Evolutionary conservation across 1,140 invertebrate genomes (phyloP), one percentile per base, ranked within the genome.

Genomic region (Formica selysi): DNA sequence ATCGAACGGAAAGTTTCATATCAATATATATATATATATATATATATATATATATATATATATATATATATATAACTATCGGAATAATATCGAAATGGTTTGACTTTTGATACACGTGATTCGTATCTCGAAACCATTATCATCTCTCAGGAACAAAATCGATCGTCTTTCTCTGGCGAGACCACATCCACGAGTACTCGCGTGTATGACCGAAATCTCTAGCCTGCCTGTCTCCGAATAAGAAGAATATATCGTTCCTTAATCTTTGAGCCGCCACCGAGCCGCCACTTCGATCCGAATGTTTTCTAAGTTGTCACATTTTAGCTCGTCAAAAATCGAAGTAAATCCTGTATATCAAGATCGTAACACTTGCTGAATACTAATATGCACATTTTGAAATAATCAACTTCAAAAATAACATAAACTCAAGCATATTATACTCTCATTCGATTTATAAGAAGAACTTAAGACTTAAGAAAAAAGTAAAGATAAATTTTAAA

Each of bases 191-290:
- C n/a, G 5, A 44, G 68, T 16, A 74, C 16, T 61, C 79, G 38
- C 38, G 54, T 36, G 54, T 32, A 41, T 11, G 36, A 29, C 16
- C 29, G 19, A 74, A 83, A 61, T 61, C 26, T 41, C 22, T 44
- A 65, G 7, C 67, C 19, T 22, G 36, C 61, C 10, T 22, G 8
- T 19, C 48, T 51, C 1, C 29, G 54, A n/a, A 83, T 83, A 74
- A 62, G 32, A 0, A 36, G 26, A 5, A 74, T 83, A 74, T 74
- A 83, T 74, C 32, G 44, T 68, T 22, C 13, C 2, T 3, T 19
- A 44, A 61, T 83, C 19, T 32, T 76, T 48, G 38, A 19, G 22
- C 22, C 10, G 13, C 8, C 29, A 54, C 2, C 41, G 5, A 36
- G 44, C n/a, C n/a, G 26, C 6, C 19, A 44, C 61, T 67, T 79